Percentiles rank a stretch among this genome's conserved stretches.
These are phyloP conservation scores for Sinocyclocheilus grahami DNA, from an alignment of 2,113 vertebrate genomes.

Conservation along the genomic window DNA sequence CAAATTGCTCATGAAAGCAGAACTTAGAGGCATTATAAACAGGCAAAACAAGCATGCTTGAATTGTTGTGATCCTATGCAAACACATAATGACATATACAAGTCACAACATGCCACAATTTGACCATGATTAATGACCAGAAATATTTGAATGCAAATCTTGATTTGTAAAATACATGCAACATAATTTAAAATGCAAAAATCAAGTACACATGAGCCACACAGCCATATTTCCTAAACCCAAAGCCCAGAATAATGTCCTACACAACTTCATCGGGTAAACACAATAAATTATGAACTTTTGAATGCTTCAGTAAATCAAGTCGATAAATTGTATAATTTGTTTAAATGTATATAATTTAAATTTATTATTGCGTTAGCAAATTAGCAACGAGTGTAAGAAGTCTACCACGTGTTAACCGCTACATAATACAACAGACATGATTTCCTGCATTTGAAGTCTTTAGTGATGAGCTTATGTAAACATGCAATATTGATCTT, in stretches of 20 bases:
- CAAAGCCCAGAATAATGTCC: background rate
- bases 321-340: background rate
- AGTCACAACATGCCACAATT: background rate
- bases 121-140: conserved; percentile 1
- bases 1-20: background rate
- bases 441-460: conserved; percentile 48
- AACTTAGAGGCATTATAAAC: background rate
- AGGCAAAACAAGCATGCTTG: background rate
- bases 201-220: background rate
- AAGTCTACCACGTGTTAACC: conserved; percentile 7
- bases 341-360: background rate
- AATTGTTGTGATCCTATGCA: background rate
- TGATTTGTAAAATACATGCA: background rate
- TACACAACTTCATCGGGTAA: background rate
- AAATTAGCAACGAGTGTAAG: background rate
- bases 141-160: background rate
- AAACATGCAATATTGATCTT: conserved; percentile 61
- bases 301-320: background rate
- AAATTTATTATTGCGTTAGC: background rate
- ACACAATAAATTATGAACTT: background rate
- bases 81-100: conserved; percentile 4
- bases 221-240: background rate
- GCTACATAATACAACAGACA: conserved; percentile 58
- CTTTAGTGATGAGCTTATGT: conserved; percentile 56
- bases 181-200: conserved; percentile 15